Conservation (phyloP, 2,113 vertebrate genomes). For the Prionailurus viverrinus region DNA sequence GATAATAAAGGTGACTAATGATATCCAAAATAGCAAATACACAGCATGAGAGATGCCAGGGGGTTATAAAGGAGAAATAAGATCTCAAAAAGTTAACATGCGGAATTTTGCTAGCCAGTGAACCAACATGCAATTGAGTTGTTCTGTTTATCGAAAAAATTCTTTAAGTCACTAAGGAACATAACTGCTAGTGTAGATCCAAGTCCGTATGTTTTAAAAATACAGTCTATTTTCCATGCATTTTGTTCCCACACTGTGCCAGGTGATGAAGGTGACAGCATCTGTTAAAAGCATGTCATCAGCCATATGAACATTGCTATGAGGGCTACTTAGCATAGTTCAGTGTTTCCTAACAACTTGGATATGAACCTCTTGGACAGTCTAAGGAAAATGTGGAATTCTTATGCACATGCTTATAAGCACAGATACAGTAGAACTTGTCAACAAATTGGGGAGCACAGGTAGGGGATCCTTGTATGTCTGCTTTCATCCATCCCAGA, state of each 20-base stretch:
- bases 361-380: not conserved
- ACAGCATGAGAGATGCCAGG: not conserved
- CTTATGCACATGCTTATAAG: not conserved
- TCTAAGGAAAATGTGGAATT: not conserved
- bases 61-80: not conserved
- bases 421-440: not conserved
- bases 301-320: not conserved
- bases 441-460: not conserved
- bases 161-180: not conserved
- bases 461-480: not conserved
- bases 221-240: not conserved
- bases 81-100: not conserved
- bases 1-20: constrained; percentile 56
- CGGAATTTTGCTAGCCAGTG: constrained; percentile 30
- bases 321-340: not conserved
- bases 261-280: not conserved
- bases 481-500: not conserved
- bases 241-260: not conserved
- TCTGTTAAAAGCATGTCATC: not conserved
- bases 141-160: not conserved
- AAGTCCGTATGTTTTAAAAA: not conserved
- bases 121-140: not conserved
- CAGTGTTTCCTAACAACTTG: not conserved
- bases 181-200: not conserved
- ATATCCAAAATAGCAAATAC: not conserved